Evolutionary conservation across 2,113 vertebrate species (phyloP), one percentile per base, ranked within the genome.

Genomic region (Solenodon paradoxus): DNA sequence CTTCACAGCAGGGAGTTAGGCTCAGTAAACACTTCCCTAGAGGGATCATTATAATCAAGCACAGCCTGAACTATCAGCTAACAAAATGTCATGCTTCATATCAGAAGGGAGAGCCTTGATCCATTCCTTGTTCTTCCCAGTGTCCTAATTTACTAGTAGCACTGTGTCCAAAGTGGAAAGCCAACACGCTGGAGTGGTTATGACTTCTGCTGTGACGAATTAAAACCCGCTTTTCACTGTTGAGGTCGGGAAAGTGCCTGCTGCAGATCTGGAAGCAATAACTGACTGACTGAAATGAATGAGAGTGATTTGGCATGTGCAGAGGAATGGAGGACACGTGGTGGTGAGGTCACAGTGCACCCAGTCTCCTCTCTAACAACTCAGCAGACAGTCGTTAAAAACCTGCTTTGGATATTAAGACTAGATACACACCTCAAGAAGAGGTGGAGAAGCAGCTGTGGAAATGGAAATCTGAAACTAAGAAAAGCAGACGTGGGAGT

Each of bases 181-280:
- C 24, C 20, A 45, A 45, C 5, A n/a, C 7, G 1, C 26, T 57
- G 5, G 71, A 32, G 12, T 53, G 7, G 28, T 38, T 42, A 57
- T 30, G 40, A 77, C 53, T 80, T 95, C 79, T 69, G 19, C 42
- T 57, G 11, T 38, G 63, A 3, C 77, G 92, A 47, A 68, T 91
- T 49, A 63, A 88, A 95, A n/a, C 16, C 28, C 64, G 7, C 26
- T 55, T 88, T 74, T 75, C 55, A 32, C 53, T 55, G 71, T 47
- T 45, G 49, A 68, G 63, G 72, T 77, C 83, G 79, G 59, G 12
- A 61, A 17, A 78, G 74, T 20, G 83, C 66, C 40, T 17, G 49
- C 22, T 24, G 61, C 57, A 40, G 74, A 59, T 87, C 63, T 89
- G 55, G 74, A 81, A 88, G 93, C 82, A 94, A 75, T 77, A 94